These are phyloP conservation scores for Zygothrica quintamaculata DNA, from an alignment of 2,888 invertebrate species.

Conservation along the genomic window DNA sequence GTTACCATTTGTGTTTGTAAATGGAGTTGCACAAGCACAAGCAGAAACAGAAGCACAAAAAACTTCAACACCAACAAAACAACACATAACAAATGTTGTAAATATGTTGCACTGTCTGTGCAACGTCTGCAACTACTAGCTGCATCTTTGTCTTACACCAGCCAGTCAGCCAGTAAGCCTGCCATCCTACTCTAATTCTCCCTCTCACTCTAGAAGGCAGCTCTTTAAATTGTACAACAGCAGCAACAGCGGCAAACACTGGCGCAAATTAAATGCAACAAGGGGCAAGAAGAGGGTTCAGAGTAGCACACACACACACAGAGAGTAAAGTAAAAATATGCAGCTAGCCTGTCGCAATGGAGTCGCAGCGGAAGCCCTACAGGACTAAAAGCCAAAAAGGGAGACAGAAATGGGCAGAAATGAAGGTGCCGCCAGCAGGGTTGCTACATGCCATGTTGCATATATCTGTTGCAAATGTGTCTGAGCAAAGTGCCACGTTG, in stretches of 20 bases:
- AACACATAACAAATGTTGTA: slow-evolving; percentile 30
- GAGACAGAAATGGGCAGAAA: background rate
- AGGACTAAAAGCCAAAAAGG: slow-evolving; percentile 28
- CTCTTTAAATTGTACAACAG: too few species aligned
- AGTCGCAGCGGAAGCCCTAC: slow-evolving; percentile 65
- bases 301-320: slow-evolving; percentile 13
- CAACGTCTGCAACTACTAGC: slow-evolving; percentile 51
- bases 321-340: slow-evolving; percentile 49
- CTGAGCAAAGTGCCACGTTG: slow-evolving; percentile 61
- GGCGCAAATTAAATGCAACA: slow-evolving; percentile 77
- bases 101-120: slow-evolving; percentile 64
- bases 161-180: too few species aligned
- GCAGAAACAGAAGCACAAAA: slow-evolving; percentile 16
- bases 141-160: slow-evolving; percentile 6
- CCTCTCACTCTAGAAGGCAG: too few species aligned
- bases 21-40: slow-evolving; percentile 39
- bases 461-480: slow-evolving; percentile 58
- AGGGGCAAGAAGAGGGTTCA: slow-evolving; percentile 46
- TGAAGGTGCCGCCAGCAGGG: slow-evolving; percentile 19
- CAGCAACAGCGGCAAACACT: slow-evolving; percentile 45
- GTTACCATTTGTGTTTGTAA: slow-evolving; percentile 64
- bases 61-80: slow-evolving; percentile 33
- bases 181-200: too few species aligned
- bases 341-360: slow-evolving; percentile 47
- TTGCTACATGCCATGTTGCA: too few species aligned